Base-by-base conservation (phyloP, 2,888 invertebrate species). In the Scotopteryx bipunctaria region DNA sequence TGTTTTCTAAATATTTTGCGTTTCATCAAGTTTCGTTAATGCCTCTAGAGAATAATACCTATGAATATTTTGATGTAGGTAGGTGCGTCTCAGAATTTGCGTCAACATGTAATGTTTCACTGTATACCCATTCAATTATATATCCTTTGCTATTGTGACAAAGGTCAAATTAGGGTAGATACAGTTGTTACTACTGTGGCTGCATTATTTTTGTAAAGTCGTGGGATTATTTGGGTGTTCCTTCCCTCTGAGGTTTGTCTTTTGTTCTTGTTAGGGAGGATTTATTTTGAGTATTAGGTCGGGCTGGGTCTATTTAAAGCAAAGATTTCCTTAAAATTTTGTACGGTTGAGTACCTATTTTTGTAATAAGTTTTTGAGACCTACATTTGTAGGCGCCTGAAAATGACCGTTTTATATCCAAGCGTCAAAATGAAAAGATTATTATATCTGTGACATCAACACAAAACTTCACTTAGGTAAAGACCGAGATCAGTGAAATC, bases 31-130 rank as follows among this genome's bases (percentile, higher is more conserved):
- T 60, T 65, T 62, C 66, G 59, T 63, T 67, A 65, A 70, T 66
- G 73, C 68, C 79, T 81, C 80, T 50, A 65, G 80, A 78, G 78
- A 76, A 72, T 77, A 71, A 70, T 66, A 68, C 70, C 77, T 78
- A 82, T 83, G 83, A 84, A 85, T 85, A 83, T 81, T 79, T 70
- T 83, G 74, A 49, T 57, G 33, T 71, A 71, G n/a, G n/a, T n/a
- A n/a, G n/a, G n/a, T n/a, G n/a, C 74, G 66, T 73, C 76, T 70
- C 77, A 67, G 68, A 78, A 78, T 81, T 76, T 76, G 63, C 73
- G 69, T 66, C 69, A 64, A 69, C 69, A 71, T 61, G 66, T 71
- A 64, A 73, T 69, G 66, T 73, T 76, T 69, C 59, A 57, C 65
- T 63, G 66, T 67, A 59, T 61, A 57, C 58, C 45, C 56, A 17